Base-by-base conservation (phyloP, 2,888 invertebrate genomes). In the Ormyrus nitidulus region DNA sequence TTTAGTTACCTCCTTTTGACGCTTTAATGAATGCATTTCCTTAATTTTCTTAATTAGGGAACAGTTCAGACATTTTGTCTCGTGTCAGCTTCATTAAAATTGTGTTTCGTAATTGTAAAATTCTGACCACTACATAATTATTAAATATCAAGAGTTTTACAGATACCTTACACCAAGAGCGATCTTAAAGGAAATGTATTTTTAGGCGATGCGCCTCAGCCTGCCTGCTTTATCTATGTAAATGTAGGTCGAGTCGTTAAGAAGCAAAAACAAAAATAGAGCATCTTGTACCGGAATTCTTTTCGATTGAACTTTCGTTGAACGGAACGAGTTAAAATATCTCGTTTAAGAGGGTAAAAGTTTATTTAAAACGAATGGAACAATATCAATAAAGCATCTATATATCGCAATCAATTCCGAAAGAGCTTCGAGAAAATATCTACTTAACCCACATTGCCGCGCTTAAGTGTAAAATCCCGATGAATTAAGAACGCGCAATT, bases 231-330 rank as follows among this genome's bases (percentile, higher is more conserved):
- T 54, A 53, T 73, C 61, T 48, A 48, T 46, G 73, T 48, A 54
- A 62, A 73, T 73, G 73, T 73, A 73, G 73, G 73, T 64, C 73
- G 54, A 2, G 46, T 64, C 62, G 62, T 73, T 64, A 54, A 70
- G 19, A 19, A 51, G 51, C 2, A 61, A 61, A 71, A 61, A 70
- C 11, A 70, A 72, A 72, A 46, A 62, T 53, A 54, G 46, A 54
- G 51, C 44, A 62, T 44, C 51, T 54, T 53, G 11, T 6, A 69
- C 34, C 5, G 68, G 1, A 13, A 34, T 8, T 13, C 46, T 56
- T 19, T 54, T n/a, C 10, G 64, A 46, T 64, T n/a, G 6, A 54
- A 51, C 10, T 53, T 53, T 48, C n/a, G 2, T 48, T 53, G 53
- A 19, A 19, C 19, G 19, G 19, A 19, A 19, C 19, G 19, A 19